Percentiles rank a stretch among this genome's conserved stretches.
Conservation (phyloP, 2,797 vertebrate genomes). For the Coregonus sp. region DNA sequence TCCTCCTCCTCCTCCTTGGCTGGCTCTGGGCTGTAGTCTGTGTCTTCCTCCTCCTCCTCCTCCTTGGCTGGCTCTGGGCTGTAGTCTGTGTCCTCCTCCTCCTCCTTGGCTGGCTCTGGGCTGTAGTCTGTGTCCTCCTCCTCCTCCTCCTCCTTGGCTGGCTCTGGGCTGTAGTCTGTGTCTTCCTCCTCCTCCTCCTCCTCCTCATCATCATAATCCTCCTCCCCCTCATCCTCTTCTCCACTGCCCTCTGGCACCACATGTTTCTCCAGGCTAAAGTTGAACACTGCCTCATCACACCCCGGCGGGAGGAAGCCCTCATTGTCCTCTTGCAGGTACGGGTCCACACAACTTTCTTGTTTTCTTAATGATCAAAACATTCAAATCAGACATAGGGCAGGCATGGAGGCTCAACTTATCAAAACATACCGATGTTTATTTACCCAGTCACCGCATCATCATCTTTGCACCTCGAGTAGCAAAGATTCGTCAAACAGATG, state of each 20-base stretch:
- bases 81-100: conserved; percentile 26
- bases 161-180: conserved; percentile 23
- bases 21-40: too few relatives aligned
- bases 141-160: neutral
- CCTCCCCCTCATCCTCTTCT: conserved; percentile 29
- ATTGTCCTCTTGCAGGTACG: conserved; percentile 52
- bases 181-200: conserved; percentile 11
- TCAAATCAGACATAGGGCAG: conserved; percentile 63
- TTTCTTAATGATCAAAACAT: conserved; percentile 75
- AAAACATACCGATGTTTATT: conserved; percentile 27
- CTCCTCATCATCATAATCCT: conserved; percentile 5
- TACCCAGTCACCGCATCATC: conserved; percentile 72
- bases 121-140: conserved; percentile 20
- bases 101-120: conserved; percentile 8
- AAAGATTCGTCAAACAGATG: conserved; percentile 70
- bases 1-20: too few relatives aligned
- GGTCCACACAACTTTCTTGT: conserved; percentile 70
- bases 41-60: neutral
- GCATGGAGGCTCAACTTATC: conserved; percentile 45
- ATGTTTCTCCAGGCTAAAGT: conserved; percentile 64
- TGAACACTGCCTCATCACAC: conserved; percentile 70
- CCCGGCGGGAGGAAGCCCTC: conserved; percentile 64
- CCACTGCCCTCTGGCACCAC: conserved; percentile 52
- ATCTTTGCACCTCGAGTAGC: conserved; percentile 68
- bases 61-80: neutral